Base-by-base conservation (phyloP, 2,797 vertebrate genomes). In the Valencia hispanica region DNA sequence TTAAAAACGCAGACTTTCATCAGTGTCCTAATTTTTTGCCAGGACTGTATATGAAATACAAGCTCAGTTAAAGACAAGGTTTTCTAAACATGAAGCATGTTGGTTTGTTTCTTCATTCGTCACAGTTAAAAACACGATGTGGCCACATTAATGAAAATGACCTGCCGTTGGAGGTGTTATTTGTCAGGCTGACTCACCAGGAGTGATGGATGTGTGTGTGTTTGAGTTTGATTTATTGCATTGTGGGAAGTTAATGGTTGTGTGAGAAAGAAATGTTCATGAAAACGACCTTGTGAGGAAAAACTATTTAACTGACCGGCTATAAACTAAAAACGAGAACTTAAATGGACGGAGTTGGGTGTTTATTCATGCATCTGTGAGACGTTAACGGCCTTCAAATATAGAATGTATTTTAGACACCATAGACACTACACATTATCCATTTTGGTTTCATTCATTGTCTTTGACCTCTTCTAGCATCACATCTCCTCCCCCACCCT, bases 211-310 rank as follows among this genome's bases (percentile, higher is more conserved):
- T 90, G 86, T 79, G 86, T 79, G 85, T 68, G 74, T 72, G 39
- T 68, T 27, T 41, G 82, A 75, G 59, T 59, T 79, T 91, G 92
- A 93, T 93, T 92, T 86, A 93, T 90, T 47, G 80, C 69, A 17
- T 78, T 1, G 53, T 66, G 50, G 73, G 30, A 53, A 70, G 82
- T 80, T 53, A 81, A 71, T 70, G 73, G 73, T 59, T 57, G 87
- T 69, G 79, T 70, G 86, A 81, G 86, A 80, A 89, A 71, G 55
- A 81, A 80, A 85, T 88, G 86, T 91, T 85, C 83, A 89, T 88
- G 78, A 90, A 87, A 79, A 87, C 87, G 87, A 92, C 91, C 89
- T 93, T 92, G 87, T 72, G 68, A 87, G 86, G 74, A 88, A 89
- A 85, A 89, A 84, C 86, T 70, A 51, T 72, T 55, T 36, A 63